Evolutionary conservation across 2,113 vertebrate genomes (phyloP).

Genomic region (Zosterops borbonicus): DNA sequence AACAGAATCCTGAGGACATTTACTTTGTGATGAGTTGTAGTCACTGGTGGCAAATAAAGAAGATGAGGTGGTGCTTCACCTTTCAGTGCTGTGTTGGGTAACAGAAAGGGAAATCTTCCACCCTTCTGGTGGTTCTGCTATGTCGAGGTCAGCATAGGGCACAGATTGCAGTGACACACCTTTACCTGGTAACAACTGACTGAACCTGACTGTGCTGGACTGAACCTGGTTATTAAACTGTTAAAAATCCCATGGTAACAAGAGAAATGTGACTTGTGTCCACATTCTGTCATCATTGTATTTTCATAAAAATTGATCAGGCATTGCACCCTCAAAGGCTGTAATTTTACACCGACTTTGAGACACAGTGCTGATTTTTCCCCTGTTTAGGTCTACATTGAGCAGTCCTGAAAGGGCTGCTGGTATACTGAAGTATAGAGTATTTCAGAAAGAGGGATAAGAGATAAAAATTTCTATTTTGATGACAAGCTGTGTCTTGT

Average conservation of each 20-base stretch:
- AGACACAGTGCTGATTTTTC: background rate
- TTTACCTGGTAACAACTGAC: background rate
- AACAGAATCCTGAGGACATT: fast-evolving
- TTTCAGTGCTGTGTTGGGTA: background rate
- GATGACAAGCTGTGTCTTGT: background rate
- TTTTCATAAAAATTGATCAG: background rate
- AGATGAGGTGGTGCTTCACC: fast-evolving
- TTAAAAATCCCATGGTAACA: background rate
- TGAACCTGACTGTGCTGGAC: too few relatives aligned
- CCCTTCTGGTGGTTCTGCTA: background rate
- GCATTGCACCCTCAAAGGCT: background rate
- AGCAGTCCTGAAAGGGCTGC: background rate
- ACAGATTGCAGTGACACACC: background rate
- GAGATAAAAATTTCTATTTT: background rate
- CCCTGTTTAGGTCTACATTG: fast-evolving
- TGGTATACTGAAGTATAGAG: background rate
- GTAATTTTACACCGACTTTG: background rate
- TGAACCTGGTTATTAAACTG: too few relatives aligned
- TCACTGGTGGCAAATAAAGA: background rate
- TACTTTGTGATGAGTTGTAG: background rate
- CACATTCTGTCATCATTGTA: fast-evolving
- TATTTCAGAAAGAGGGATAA: background rate
- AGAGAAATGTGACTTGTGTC: background rate
- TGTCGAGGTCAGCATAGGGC: fast-evolving
- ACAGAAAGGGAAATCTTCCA: background rate